Evolutionary conservation across 92 coral and sea anemone species (phyloP).

Genomic region (Epizoanthus scotinus): DNA sequence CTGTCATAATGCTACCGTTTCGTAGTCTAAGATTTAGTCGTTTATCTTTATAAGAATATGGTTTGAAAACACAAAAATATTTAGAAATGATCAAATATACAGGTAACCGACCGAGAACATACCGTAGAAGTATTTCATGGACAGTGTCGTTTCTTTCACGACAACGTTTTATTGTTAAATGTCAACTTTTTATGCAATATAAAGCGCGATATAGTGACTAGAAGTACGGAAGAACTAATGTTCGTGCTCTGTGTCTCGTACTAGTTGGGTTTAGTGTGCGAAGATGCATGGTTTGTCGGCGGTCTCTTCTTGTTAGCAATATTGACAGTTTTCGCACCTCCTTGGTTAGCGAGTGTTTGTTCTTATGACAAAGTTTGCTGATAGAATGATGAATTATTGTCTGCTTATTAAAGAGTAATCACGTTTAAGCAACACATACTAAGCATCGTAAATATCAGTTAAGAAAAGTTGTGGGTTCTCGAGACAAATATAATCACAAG

Average conservation of each 20-base stretch:
- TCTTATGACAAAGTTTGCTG: conserved; percentile 19
- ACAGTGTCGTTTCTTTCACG: no score
- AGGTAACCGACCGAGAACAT: not conserved
- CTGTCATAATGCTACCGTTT: not conserved
- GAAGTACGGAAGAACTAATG: not conserved
- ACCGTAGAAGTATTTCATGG: no score
- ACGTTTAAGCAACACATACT: not conserved
- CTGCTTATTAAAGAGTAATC: not conserved
- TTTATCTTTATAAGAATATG: not conserved
- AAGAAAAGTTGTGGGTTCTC: not conserved
- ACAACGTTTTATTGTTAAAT: not conserved
- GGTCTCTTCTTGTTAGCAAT: conserved; percentile 55
- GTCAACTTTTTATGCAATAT: not conserved
- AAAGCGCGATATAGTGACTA: not conserved
- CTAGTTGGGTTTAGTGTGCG: not conserved
- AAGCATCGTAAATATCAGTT: not conserved
- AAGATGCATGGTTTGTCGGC: conserved; percentile 10
- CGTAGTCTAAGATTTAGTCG: not conserved
- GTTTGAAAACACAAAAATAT: conserved; percentile 13
- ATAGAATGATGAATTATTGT: conserved; percentile 4
- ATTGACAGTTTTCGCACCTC: conserved; percentile 66
- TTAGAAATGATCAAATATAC: not conserved
- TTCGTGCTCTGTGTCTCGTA: not conserved
- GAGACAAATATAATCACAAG: not conserved
- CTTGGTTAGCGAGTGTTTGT: not conserved